Conservation (phyloP, 2,888 invertebrate species). For the Lycophotia porphyrea region DNA sequence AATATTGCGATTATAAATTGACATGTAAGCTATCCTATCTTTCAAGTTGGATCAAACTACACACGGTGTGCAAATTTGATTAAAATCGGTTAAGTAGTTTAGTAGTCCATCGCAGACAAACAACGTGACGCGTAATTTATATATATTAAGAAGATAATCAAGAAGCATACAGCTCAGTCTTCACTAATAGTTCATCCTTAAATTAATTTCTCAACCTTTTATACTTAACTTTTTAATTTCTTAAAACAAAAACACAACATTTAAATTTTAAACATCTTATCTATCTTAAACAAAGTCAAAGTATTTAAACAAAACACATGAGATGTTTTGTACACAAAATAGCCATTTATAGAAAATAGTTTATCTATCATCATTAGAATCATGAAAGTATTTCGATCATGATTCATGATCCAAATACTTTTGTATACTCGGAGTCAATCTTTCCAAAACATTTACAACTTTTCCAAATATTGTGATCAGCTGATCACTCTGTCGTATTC, state of each 20-base stretch:
- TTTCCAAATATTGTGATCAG: constrained; percentile 57
- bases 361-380: constrained; percentile 30
- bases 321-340: background rate
- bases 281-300: background rate
- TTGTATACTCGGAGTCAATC: constrained; percentile 59
- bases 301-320: background rate
- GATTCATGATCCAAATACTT: constrained; percentile 54
- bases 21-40: too few species aligned
- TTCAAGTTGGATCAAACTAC: too few species aligned
- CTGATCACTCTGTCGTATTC: constrained; percentile 63
- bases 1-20: too few species aligned
- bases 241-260: background rate
- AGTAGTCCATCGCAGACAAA: too few species aligned
- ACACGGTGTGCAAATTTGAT: too few species aligned
- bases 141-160: too few species aligned
- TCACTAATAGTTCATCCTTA: background rate
- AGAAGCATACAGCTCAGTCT: background rate
- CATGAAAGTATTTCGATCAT: too few species aligned
- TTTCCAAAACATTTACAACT: constrained; percentile 62
- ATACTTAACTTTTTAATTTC: background rate
- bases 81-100: too few species aligned
- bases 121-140: too few species aligned
- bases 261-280: too few species aligned
- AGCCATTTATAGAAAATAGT: background rate
- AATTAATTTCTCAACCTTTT: background rate